phyloP scores from a whole-genome alignment of 2,113 vertebrate genomes.

The Porphyrio hochstetteri region DNA sequence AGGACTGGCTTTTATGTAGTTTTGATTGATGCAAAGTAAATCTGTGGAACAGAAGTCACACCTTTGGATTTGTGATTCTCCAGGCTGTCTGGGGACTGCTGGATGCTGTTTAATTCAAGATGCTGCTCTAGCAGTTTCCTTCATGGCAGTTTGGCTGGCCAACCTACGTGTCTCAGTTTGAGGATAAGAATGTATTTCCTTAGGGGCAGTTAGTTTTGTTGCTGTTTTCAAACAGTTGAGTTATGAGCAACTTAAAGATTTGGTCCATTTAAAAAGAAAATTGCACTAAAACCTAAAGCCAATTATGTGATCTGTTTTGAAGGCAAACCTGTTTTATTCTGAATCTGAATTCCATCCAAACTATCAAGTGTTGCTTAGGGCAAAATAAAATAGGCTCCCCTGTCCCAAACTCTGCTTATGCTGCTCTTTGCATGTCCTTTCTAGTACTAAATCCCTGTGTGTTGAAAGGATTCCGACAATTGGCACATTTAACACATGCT shows the following conservation, averaged over 20 bases:
- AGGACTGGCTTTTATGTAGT: background rate
- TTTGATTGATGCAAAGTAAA: conserved; percentile 34
- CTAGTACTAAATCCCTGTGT: conserved; percentile 34
- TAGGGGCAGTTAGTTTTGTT: conserved; percentile 23
- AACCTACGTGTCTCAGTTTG: background rate
- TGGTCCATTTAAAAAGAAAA: conserved; percentile 62
- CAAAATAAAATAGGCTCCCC: conserved; percentile 44
- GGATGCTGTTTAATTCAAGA: conserved; percentile 24
- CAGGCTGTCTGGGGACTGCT: background rate
- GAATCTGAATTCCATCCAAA: conserved; percentile 41
- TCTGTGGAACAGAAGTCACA: conserved; percentile 13
- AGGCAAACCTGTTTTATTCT: conserved; percentile 45
- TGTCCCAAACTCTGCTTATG: conserved; percentile 29
- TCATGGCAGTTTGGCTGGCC: background rate
- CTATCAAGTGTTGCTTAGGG: conserved; percentile 48
- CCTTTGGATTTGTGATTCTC: conserved; percentile 22
- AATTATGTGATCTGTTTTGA: conserved; percentile 51
- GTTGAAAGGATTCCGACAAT: conserved; percentile 36
- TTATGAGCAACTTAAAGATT: conserved; percentile 61
- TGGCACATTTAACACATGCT: background rate
- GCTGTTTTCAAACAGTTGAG: conserved; percentile 52
- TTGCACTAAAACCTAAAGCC: conserved; percentile 64
- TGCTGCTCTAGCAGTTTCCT: conserved; percentile 29
- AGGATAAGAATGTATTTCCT: conserved; percentile 50
- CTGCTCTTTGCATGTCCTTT: conserved; percentile 40